phyloP scores from a whole-genome alignment of 1,140 invertebrate species.

The Lasaia peninsularis region DNA sequence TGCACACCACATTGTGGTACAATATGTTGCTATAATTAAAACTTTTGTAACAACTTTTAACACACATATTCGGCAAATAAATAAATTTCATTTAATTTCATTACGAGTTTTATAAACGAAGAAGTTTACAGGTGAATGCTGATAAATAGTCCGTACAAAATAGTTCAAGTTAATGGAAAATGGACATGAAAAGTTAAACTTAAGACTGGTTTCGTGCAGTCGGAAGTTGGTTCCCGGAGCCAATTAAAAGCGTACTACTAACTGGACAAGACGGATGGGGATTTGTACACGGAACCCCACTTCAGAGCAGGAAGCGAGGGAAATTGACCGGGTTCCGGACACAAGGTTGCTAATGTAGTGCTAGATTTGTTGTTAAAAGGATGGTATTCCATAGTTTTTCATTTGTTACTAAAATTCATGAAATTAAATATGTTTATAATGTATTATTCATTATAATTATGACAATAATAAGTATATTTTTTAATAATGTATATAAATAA shows the following conservation, averaged over 20 bases:
- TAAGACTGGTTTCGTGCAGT: slow-evolving; percentile 21
- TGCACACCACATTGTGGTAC: too few species aligned
- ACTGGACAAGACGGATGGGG: slow-evolving; percentile 23
- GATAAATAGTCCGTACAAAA: background rate
- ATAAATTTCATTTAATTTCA: too few species aligned
- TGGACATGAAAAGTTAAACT: slow-evolving; percentile 10
- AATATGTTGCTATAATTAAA: too few species aligned
- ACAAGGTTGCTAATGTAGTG: slow-evolving; percentile 4
- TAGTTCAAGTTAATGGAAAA: background rate
- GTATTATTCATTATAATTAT: too few species aligned
- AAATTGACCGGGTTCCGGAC: slow-evolving; percentile 18
- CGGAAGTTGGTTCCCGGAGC: slow-evolving; percentile 14
- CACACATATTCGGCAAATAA: too few species aligned
- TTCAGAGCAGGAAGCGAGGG: slow-evolving; percentile 3
- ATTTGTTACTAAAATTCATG: background rate
- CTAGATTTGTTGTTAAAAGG: background rate
- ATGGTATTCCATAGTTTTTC: background rate
- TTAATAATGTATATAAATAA: too few species aligned
- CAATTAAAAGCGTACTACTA: slow-evolving; percentile 22
- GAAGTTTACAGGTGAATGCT: background rate
- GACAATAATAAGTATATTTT: too few species aligned
- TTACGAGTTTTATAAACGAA: too few species aligned
- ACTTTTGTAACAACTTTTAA: too few species aligned
- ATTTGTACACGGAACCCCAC: slow-evolving; percentile 20
- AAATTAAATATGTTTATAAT: background rate